Percentiles rank a stretch among this genome's conserved stretches.
Evolutionary conservation across 2,888 invertebrate genomes (phyloP).

Genomic region (Spodoptera littoralis): DNA sequence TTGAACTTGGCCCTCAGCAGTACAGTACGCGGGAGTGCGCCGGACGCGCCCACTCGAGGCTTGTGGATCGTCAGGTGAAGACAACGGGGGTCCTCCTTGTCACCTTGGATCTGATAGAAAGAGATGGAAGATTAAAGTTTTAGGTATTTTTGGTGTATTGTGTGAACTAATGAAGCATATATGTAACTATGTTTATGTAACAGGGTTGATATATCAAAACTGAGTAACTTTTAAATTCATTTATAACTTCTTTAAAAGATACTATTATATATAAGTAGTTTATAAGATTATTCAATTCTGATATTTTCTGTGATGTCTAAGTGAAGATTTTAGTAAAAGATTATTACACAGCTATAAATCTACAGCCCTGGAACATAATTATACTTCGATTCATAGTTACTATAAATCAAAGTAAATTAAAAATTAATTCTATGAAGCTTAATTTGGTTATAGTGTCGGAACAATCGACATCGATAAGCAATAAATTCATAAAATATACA

Average conservation of each 20-base stretch:
- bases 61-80: conserved; percentile 97
- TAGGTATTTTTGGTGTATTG: not conserved
- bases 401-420: not conserved
- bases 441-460: conserved; percentile 14
- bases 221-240: too few species aligned
- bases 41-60: conserved; percentile 89
- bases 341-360: too few species aligned
- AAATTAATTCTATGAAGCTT: conserved; percentile 29
- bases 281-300: too few species aligned
- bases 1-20: conserved; percentile 97
- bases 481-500: not conserved
- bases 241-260: too few species aligned
- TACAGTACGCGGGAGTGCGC: conserved; percentile 92
- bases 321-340: too few species aligned
- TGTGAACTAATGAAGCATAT: too few species aligned
- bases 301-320: too few species aligned
- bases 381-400: too few species aligned
- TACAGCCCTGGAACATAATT: too few species aligned
- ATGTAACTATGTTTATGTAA: too few species aligned
- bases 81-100: conserved; percentile 98
- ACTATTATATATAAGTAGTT: too few species aligned
- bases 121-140: not conserved
- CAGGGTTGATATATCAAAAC: too few species aligned
- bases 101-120: conserved; percentile 92
- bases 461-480: conserved; percentile 17